A percentile compares a stretch with the other conserved stretches of the same genome.
These are phyloP conservation scores for Oscheius onirici DNA, from an alignment of 2,888 invertebrate species.

Conservation along the genomic window DNA sequence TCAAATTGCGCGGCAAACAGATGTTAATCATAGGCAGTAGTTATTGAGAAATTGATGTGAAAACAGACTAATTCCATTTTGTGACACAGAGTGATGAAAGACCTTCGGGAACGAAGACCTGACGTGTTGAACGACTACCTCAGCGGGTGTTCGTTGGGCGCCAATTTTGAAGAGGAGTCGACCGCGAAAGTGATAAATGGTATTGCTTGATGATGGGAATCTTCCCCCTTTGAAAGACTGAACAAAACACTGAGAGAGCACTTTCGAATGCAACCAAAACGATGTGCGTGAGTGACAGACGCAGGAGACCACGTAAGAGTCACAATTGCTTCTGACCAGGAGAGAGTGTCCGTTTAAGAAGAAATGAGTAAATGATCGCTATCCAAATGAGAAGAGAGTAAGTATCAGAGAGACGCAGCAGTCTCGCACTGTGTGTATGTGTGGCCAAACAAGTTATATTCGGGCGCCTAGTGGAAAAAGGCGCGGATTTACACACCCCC, in stretches of 20 bases:
- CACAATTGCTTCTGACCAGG: too few species aligned
- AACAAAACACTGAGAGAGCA: slow-evolving; percentile 19
- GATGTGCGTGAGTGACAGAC: slow-evolving; percentile 33
- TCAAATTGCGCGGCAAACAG: neutral
- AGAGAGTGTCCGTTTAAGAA: too few species aligned
- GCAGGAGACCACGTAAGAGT: neutral
- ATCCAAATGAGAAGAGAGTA: too few species aligned
- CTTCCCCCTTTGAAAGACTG: neutral
- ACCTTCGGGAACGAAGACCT: slow-evolving; percentile 3
- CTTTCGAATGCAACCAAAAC: slow-evolving; percentile 33
- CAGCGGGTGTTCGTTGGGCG: slow-evolving; percentile 27
- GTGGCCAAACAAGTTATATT: slow-evolving; percentile 24
- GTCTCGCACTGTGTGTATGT: too few species aligned
- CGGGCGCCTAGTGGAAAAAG: neutral
- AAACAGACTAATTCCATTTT: slow-evolving; percentile 10
- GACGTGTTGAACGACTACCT: slow-evolving; percentile 21
- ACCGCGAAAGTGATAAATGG: slow-evolving; percentile 22
- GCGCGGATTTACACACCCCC: slow-evolving; percentile 20
- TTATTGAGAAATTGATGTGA: slow-evolving; percentile 12
- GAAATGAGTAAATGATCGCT: too few species aligned
- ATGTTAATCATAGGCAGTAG: too few species aligned
- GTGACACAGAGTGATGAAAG: slow-evolving; percentile 22
- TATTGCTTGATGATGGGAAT: slow-evolving; percentile 23
- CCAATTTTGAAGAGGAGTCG: slow-evolving; percentile 17
- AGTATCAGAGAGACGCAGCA: too few species aligned